phyloP scores from a whole-genome alignment of 2,113 vertebrate species.

The Stigmatopora argus region DNA sequence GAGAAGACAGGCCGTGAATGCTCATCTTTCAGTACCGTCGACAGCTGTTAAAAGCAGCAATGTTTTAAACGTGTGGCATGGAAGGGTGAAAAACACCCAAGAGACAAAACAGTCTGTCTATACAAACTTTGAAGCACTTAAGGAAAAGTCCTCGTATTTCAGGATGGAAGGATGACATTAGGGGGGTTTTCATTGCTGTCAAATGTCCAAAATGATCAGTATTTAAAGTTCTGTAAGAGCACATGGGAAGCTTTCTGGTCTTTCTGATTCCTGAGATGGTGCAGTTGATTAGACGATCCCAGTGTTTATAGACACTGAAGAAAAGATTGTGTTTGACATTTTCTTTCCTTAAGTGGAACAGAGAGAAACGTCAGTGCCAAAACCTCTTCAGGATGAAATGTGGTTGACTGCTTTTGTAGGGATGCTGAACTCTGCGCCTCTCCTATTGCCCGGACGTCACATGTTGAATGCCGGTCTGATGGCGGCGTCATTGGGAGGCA shows the following conservation, averaged over 20 bases:
- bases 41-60: too few relatives aligned
- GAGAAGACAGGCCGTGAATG: too few relatives aligned
- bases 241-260: conserved; percentile 27
- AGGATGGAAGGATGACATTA: neutral
- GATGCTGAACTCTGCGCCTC: conserved; percentile 66
- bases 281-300: conserved; percentile 15
- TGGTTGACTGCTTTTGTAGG: conserved; percentile 42
- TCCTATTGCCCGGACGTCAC: conserved; percentile 73
- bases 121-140: neutral
- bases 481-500: conserved; percentile 68
- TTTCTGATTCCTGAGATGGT: conserved; percentile 19
- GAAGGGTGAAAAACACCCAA: too few relatives aligned
- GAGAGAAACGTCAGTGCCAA: neutral
- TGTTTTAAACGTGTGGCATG: too few relatives aligned
- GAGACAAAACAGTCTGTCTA: neutral
- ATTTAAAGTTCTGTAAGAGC: conserved; percentile 22
- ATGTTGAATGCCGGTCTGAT: conserved; percentile 71
- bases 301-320: neutral
- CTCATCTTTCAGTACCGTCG: too few relatives aligned
- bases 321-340: conserved; percentile 1
- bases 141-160: neutral
- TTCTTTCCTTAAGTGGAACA: neutral
- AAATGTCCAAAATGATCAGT: neutral
- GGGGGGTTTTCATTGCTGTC: neutral
- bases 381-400: conserved; percentile 2